Conservation (phyloP, 64 coral and sea anemone genomes). For the Exaiptasia diaphana region DNA sequence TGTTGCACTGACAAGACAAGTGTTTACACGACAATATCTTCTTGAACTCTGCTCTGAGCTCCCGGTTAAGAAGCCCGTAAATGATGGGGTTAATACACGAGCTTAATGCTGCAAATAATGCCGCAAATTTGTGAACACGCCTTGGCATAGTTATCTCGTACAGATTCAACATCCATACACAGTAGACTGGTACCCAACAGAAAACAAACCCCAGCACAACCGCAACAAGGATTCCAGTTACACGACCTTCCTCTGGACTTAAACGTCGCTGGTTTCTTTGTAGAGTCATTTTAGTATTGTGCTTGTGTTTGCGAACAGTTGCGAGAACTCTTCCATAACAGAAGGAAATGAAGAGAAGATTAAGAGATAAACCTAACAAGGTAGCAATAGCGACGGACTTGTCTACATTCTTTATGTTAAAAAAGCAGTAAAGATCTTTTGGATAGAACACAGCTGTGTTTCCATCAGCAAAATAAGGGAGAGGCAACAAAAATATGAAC, state of each 20-base stretch:
- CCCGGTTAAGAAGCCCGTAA: not conserved
- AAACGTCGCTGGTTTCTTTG: not conserved
- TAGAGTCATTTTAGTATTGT: not conserved
- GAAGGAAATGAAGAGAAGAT: not conserved
- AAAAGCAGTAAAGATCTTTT: not conserved
- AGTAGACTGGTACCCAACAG: not conserved
- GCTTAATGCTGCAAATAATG: not conserved
- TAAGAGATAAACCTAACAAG: not conserved
- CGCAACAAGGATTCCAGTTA: not conserved
- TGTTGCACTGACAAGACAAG: too few relatives aligned
- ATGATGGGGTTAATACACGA: not conserved
- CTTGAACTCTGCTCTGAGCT: not conserved
- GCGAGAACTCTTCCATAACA: not conserved
- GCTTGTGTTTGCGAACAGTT: not conserved
- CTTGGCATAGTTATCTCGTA: not conserved
- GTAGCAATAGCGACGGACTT: not conserved
- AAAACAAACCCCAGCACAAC: not conserved
- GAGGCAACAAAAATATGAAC: not conserved
- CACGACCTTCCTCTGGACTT: not conserved
- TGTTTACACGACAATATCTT: not conserved
- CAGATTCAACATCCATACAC: not conserved
- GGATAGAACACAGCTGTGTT: not conserved
- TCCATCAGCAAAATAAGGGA: not conserved
- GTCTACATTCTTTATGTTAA: not conserved
- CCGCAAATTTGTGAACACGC: not conserved